Percentiles rank a stretch among this genome's conserved stretches.
These are phyloP conservation scores for Callithrix jacchus DNA, from an alignment of 2,113 vertebrate species.

Conservation along the genomic window DNA sequence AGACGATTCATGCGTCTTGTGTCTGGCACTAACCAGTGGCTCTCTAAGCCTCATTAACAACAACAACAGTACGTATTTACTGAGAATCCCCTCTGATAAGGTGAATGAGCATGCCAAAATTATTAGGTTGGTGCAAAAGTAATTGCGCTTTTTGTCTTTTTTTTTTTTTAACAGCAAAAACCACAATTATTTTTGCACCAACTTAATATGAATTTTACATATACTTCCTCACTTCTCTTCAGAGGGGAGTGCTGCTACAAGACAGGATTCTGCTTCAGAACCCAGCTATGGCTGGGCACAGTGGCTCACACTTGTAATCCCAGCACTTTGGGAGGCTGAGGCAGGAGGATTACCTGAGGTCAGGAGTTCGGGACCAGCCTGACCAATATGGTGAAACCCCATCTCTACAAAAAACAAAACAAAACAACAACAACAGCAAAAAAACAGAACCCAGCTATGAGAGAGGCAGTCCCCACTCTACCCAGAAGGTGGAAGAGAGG, in stretches of 20 bases:
- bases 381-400: too few species aligned
- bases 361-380: too few species aligned
- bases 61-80: background rate
- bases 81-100: background rate
- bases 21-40: background rate
- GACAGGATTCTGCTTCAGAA: background rate
- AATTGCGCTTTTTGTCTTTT: too few species aligned
- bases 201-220: background rate
- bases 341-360: too few species aligned
- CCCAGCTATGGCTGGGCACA: too few species aligned
- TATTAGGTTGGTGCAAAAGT: too few species aligned
- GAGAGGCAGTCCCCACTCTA: background rate
- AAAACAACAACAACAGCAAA: too few species aligned
- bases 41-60: background rate
- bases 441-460: background rate
- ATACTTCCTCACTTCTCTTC: background rate
- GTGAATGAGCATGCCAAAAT: background rate
- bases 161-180: too few species aligned
- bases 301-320: too few species aligned
- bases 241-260: background rate
- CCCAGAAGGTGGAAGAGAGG: background rate
- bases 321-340: too few species aligned
- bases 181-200: too few species aligned
- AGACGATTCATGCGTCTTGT: background rate
- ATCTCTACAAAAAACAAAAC: too few species aligned